phyloP scores from a whole-genome alignment of 2,113 vertebrate species.

The Mormyrus iriodes region DNA sequence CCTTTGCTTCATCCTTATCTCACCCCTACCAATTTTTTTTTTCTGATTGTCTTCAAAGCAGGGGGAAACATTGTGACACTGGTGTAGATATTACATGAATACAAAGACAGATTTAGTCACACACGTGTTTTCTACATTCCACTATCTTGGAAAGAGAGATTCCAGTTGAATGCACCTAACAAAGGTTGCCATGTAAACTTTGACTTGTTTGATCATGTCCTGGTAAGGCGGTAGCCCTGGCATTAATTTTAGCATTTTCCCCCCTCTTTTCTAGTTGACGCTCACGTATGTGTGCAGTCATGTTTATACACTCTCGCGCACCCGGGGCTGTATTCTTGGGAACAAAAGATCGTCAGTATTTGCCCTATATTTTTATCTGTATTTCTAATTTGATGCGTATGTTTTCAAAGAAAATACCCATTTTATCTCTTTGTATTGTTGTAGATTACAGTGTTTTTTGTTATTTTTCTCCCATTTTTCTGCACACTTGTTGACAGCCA shows the following conservation, averaged over 20 bases:
- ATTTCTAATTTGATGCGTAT: neutral
- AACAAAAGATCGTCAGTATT: neutral
- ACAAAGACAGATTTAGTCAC: neutral
- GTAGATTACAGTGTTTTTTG: neutral
- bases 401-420: neutral
- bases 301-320: neutral
- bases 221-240: neutral
- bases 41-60: neutral
- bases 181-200: neutral
- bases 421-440: neutral
- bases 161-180: neutral
- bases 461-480: neutral
- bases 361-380: neutral
- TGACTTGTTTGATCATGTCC: slow-evolving; percentile 6
- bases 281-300: neutral
- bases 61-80: neutral
- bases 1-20: neutral
- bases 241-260: neutral
- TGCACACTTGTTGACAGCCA: neutral
- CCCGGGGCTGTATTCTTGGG: too few relatives aligned
- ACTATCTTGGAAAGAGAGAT: neutral
- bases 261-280: neutral
- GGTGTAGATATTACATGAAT: neutral
- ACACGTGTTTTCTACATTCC: neutral
- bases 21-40: neutral